Conservation (phyloP, 2,797 vertebrate genomes). For the Cichlasoma orientale region DNA sequence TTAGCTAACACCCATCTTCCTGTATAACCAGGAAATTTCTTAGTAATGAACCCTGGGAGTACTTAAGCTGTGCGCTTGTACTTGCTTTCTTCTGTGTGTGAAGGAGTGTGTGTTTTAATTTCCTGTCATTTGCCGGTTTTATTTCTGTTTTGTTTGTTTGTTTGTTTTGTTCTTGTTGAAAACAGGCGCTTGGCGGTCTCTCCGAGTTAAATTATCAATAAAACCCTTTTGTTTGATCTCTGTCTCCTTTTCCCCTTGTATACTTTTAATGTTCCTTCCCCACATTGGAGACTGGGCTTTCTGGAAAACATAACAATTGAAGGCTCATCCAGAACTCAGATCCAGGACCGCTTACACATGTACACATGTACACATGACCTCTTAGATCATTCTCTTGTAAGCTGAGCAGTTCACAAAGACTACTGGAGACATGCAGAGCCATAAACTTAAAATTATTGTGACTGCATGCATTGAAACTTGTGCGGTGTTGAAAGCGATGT, state of each 20-base stretch:
- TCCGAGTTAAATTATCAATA: neutral
- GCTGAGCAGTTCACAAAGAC: neutral
- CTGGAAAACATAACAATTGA: neutral
- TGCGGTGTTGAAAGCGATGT: neutral
- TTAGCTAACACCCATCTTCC: neutral
- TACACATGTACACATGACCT: too few relatives aligned
- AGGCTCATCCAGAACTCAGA: neutral
- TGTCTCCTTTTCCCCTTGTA: neutral
- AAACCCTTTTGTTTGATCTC: neutral
- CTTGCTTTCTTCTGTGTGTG: neutral
- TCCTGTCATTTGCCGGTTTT: neutral
- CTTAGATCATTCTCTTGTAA: neutral
- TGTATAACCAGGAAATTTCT: slow-evolving; percentile 4
- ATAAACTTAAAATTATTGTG: neutral
- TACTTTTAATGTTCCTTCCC: neutral
- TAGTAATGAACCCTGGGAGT: neutral
- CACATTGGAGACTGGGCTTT: neutral
- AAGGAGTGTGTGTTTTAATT: neutral
- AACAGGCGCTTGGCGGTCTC: accelerated
- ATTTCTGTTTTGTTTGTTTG: neutral
- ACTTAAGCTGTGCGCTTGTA: neutral
- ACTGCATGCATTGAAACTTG: neutral
- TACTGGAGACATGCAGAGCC: neutral
- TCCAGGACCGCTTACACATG: neutral
- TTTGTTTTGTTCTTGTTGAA: neutral